These are phyloP conservation scores for Chymomyza amoena DNA, from an alignment of 2,888 invertebrate species.

Conservation along the genomic window DNA sequence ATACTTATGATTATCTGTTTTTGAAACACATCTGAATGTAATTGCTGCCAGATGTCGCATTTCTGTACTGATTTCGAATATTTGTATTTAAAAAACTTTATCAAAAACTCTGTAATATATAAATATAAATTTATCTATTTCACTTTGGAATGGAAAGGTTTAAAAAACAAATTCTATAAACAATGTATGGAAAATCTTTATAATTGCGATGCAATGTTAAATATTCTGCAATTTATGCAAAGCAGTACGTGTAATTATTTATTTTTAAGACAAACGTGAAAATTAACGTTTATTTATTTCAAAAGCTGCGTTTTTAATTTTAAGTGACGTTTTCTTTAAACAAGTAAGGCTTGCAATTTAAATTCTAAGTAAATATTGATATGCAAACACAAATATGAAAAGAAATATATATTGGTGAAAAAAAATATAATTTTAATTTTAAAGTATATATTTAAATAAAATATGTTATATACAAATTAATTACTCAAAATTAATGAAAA, in stretches of 20 bases:
- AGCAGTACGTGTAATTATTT: neutral
- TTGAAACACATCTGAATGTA: neutral
- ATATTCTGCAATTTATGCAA: neutral
- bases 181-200: neutral
- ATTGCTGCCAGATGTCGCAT: neutral
- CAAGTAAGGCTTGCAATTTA: neutral
- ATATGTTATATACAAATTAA: conserved; percentile 25
- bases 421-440: conserved; percentile 32
- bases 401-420: conserved; percentile 35
- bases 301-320: neutral
- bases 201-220: neutral
- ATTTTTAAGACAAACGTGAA: neutral
- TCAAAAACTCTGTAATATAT: neutral
- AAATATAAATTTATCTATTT: no score
- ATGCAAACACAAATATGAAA: neutral
- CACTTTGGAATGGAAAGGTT: no score
- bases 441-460: conserved; percentile 15
- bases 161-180: neutral
- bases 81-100: neutral
- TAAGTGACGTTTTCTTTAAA: neutral
- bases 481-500: neutral
- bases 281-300: neutral
- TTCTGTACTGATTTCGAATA: neutral
- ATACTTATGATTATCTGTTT: neutral
- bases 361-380: neutral